Percentiles rank a stretch among this genome's conserved stretches.
Evolutionary conservation across 2,888 invertebrate genomes (phyloP).

Genomic region (Nomada goodeniana): DNA sequence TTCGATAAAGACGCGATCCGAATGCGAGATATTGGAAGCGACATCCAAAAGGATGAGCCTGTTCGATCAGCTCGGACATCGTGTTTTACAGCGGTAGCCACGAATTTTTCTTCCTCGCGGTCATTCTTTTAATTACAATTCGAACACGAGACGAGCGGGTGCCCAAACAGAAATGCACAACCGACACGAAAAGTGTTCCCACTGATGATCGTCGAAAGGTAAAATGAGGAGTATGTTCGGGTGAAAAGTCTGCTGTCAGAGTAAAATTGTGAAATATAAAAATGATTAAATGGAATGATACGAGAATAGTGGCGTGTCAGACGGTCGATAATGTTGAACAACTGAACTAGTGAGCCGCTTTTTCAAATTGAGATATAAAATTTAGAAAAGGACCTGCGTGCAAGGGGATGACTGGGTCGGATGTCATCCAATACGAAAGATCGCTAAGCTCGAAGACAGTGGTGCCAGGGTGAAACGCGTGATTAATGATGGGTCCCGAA

Average conservation of each 20-base stretch:
- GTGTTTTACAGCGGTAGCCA: background rate
- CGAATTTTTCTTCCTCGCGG: background rate
- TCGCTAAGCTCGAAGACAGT: conserved; percentile 67
- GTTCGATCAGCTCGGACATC: conserved; percentile 27
- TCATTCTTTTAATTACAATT: background rate
- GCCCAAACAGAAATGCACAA: too few relatives aligned
- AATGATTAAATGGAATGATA: background rate
- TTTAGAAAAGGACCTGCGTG: background rate
- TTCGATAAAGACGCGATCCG: conserved; percentile 59
- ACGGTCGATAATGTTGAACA: background rate
- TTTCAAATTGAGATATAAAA: conserved; percentile 58
- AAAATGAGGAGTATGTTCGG: too few relatives aligned
- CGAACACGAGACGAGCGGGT: background rate
- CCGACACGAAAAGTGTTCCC: too few relatives aligned
- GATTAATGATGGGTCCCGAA: conserved; percentile 68
- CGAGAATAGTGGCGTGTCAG: background rate
- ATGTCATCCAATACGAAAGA: conserved; percentile 67
- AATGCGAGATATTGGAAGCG: conserved; percentile 49
- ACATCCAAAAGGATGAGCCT: conserved; percentile 43
- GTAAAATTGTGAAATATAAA: background rate
- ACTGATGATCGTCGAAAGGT: too few relatives aligned
- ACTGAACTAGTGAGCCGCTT: background rate
- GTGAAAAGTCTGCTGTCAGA: too few relatives aligned
- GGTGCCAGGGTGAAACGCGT: conserved; percentile 50
- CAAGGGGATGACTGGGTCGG: conserved; percentile 24